Conservation (phyloP, 2,888 invertebrate genomes). For the Drosophila fulvimacula region DNA sequence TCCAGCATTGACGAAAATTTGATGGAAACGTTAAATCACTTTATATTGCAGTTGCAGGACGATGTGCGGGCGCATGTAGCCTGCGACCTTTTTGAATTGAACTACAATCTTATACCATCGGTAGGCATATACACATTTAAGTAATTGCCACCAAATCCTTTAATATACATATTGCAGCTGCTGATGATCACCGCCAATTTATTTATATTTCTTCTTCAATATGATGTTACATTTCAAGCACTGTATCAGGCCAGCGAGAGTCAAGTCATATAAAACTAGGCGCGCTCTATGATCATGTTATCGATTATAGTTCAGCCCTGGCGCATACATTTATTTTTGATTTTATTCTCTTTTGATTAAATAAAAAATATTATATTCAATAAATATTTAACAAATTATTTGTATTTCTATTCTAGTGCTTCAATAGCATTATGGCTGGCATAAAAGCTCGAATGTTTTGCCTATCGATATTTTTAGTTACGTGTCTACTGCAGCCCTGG, state of each 20-base stretch:
- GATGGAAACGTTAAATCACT: constrained; percentile 51
- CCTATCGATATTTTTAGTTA: constrained; percentile 22
- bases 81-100: constrained; percentile 50
- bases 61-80: constrained; percentile 54
- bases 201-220: constrained; percentile 66
- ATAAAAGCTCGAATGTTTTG: not conserved
- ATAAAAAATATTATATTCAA: not conserved
- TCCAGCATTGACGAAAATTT: constrained; percentile 17
- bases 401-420: constrained; percentile 58
- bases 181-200: constrained; percentile 56
- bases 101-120: constrained; percentile 54
- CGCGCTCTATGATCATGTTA: constrained; percentile 10
- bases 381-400: constrained; percentile 26
- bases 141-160: no score
- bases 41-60: constrained; percentile 46
- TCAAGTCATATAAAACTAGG: constrained; percentile 9
- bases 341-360: not conserved
- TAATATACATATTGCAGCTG: constrained; percentile 35
- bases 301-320: constrained; percentile 39
- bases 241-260: constrained; percentile 36
- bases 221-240: constrained; percentile 63
- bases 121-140: constrained; percentile 23
- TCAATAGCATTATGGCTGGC: constrained; percentile 31
- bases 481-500: constrained; percentile 29
- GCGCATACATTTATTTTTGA: not conserved